Base-by-base conservation (phyloP, 1,140 invertebrate genomes). In the Luehdorfia chinensis region DNA sequence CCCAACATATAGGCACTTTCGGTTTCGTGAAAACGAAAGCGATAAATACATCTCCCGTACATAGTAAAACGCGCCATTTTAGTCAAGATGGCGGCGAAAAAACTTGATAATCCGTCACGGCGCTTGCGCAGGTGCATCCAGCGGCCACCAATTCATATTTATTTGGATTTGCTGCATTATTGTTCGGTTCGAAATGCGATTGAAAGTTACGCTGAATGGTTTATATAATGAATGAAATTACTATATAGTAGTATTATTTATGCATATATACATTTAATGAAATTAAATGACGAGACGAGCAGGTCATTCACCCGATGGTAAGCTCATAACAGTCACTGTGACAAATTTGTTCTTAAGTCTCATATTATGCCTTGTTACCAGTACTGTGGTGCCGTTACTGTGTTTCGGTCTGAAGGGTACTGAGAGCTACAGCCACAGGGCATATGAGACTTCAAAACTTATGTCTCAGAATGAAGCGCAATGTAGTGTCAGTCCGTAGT, bases 21-120 rank as follows among this genome's bases (percentile, higher is more conserved):
- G 66, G 74, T 84, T 79, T 81, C 72, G 55, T 67, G 76, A 80
- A 79, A 81, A 75, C 62, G 79, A 84, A 77, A 84, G 74, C 66
- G 47, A 59, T 66, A 59, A 68, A 75, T 68, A 70, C 62, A 61
- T 70, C 68, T 73, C 63, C 61, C 54, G 55, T 62, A 51, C 59
- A 62, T 37, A 55, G 53, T 48, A 65, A 71, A 54, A 55, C 59
- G 62, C 52, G 63, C 63, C 50, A 66, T 79, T 74, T 75, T 75
- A 56, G 66, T 64, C 44, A 62, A 72, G 60, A 62, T 68, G 55
- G 61, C 59, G 59, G 53, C 54, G 55, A 76, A 75, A 70, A 70
- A 75, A 76, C 48, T 61, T 47, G 54, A 59, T 63, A 66, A 73
- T 66, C 64, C 66, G 72, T 72, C 68, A 73, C 65, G 67, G 59